Conservation (phyloP, 2,888 invertebrate genomes). For the Troides aeacus region DNA sequence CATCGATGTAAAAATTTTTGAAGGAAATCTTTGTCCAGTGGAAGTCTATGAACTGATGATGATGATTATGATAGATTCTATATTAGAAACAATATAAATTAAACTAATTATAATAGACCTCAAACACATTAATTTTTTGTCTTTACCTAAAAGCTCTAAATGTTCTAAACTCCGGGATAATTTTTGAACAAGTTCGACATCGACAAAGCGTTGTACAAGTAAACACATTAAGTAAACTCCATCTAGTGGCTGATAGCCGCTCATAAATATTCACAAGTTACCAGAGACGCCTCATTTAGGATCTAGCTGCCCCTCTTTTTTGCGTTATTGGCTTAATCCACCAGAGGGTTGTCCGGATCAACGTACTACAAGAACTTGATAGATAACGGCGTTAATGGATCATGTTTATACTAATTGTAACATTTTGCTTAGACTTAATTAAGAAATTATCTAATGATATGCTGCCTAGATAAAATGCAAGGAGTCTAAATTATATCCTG, state of each 20-base stretch:
- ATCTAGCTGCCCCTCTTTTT: conserved; percentile 68
- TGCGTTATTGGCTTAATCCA: conserved; percentile 75
- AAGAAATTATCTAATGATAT: too few relatives aligned
- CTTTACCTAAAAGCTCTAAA: background rate
- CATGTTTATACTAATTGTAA: conserved; percentile 68
- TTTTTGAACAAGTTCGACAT: conserved; percentile 7
- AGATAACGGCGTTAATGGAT: conserved; percentile 70
- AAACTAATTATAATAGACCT: too few relatives aligned
- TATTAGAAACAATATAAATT: too few relatives aligned
- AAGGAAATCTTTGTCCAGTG: too few relatives aligned
- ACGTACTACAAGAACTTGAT: conserved; percentile 60
- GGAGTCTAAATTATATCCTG: too few relatives aligned
- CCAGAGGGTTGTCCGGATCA: conserved; percentile 70
- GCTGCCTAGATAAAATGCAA: too few relatives aligned
- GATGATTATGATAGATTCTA: too few relatives aligned
- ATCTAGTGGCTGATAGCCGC: conserved; percentile 54
- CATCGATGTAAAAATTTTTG: too few relatives aligned
- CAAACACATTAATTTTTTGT: background rate
- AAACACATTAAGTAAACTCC: conserved; percentile 57
- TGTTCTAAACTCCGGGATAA: background rate
- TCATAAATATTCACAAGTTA: conserved; percentile 78
- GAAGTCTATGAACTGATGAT: too few relatives aligned
- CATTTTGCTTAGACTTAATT: too few relatives aligned
- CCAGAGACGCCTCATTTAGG: conserved; percentile 74
- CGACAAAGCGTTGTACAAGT: conserved; percentile 37